Conservation (phyloP, 2,888 invertebrate genomes). For the Adelphocoris suturalis region DNA sequence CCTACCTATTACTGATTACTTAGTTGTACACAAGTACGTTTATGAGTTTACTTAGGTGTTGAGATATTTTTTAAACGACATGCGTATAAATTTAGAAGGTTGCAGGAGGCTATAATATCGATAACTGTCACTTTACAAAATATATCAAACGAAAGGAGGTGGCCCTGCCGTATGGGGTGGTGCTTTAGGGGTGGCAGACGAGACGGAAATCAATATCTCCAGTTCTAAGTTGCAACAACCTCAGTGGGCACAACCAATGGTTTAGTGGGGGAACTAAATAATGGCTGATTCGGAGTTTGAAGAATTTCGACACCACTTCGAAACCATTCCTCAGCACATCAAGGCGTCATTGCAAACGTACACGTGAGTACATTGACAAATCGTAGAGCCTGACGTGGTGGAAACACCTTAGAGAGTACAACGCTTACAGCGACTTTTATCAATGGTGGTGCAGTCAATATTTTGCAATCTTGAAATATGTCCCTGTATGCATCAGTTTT, state of each 20-base stretch:
- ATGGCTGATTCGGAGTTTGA: slow-evolving; percentile 96
- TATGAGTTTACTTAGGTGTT: no score
- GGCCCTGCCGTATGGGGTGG: not conserved
- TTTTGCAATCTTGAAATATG: not conserved
- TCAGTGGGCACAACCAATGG: slow-evolving; percentile 52
- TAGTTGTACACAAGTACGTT: no score
- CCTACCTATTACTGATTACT: no score
- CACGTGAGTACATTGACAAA: slow-evolving; percentile 85
- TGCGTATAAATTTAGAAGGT: no score
- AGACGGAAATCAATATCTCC: slow-evolving; percentile 58
- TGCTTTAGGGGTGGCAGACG: slow-evolving; percentile 27
- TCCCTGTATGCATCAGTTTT: no score
- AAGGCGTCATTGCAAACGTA: slow-evolving; percentile 91
- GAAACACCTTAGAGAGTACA: no score
- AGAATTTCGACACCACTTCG: slow-evolving; percentile 93
- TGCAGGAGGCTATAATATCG: no score
- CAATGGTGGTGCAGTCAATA: not conserved
- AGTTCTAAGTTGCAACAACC: slow-evolving; percentile 20
- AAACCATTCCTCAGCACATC: slow-evolving; percentile 88
- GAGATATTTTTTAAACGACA: no score
- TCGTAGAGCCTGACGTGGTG: not conserved
- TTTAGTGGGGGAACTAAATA: slow-evolving; percentile 45
- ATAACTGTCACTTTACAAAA: no score
- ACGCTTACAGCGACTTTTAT: not conserved
- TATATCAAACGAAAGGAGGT: no score